Evolutionary conservation across 2,888 invertebrate genomes (phyloP).

Genomic region (Dysmachus trigonus): DNA sequence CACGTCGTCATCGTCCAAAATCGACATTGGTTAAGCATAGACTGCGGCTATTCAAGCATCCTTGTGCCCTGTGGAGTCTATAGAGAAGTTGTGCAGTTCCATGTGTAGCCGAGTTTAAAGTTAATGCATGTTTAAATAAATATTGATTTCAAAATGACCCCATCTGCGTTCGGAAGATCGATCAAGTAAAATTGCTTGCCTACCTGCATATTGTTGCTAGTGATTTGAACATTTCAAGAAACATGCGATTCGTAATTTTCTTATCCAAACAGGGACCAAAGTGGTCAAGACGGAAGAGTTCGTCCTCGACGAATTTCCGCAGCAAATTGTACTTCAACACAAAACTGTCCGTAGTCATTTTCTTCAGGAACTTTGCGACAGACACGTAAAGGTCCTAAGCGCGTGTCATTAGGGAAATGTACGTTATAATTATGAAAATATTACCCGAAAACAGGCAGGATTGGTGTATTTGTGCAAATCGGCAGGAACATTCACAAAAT

Average conservation of each 20-base stretch:
- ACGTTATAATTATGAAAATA: neutral
- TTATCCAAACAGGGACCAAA: neutral
- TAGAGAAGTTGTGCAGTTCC: too few relatives aligned
- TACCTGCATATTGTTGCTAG: neutral
- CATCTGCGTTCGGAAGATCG: neutral
- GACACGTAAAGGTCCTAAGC: neutral
- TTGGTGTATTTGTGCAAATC: neutral
- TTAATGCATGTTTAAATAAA: too few relatives aligned
- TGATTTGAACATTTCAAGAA: neutral
- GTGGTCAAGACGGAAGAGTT: conserved; percentile 19
- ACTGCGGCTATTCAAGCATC: too few relatives aligned
- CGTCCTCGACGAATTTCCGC: conserved; percentile 10
- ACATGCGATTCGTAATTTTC: neutral
- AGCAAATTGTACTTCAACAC: conserved; percentile 24
- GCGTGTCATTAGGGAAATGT: neutral
- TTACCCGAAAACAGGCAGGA: neutral
- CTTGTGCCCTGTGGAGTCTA: too few relatives aligned
- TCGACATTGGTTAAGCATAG: too few relatives aligned
- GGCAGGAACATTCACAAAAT: neutral
- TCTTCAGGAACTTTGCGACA: neutral
- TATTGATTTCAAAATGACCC: neutral
- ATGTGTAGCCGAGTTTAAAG: too few relatives aligned
- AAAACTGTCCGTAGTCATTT: neutral
- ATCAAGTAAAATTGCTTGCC: neutral
- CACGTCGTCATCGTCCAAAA: too few relatives aligned